Conservation (phyloP, 2,797 vertebrate species). For the Tolypeutes matacus region DNA sequence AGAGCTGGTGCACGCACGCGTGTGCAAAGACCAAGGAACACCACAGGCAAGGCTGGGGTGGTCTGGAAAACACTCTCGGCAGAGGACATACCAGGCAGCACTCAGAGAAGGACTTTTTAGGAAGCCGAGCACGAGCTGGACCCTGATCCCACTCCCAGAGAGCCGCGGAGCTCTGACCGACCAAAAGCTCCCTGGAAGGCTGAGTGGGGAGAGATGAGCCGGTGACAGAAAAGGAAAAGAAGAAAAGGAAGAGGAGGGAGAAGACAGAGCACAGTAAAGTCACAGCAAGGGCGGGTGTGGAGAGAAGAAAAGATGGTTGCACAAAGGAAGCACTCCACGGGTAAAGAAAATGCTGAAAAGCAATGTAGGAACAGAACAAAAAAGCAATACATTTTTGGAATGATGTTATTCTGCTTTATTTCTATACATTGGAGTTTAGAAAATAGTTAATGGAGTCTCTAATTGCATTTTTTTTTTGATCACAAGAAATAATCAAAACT, state of each 20-base stretch:
- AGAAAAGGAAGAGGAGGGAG: neutral
- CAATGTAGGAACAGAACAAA: constrained; percentile 75
- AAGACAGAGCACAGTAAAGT: constrained; percentile 55
- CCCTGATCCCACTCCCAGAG: constrained; percentile 97
- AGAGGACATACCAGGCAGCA: constrained; percentile 96
- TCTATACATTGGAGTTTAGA: neutral
- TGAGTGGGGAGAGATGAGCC: constrained; percentile 88
- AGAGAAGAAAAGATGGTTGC: constrained; percentile 55
- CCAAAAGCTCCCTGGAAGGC: constrained; percentile 92
- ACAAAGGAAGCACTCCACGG: constrained; percentile 71
- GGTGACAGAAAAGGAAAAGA: constrained; percentile 82
- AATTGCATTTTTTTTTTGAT: constrained; percentile 47
- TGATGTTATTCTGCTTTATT: constrained; percentile 77
- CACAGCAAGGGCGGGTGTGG: constrained; percentile 66
- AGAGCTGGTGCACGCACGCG: neutral
- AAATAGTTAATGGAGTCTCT: neutral
- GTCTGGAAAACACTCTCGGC: constrained; percentile 39
- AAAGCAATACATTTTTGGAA: constrained; percentile 62
- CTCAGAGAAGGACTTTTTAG: constrained; percentile 97
- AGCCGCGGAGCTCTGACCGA: constrained; percentile 95
- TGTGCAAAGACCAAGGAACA: constrained; percentile 37
- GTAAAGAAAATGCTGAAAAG: constrained; percentile 53
- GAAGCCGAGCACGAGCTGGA: constrained; percentile 92
- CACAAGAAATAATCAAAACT: constrained; percentile 45
- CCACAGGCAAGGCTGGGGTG: neutral